Evolutionary conservation across 2,888 invertebrate species (phyloP).

Genomic region (Polyploca ridens): DNA sequence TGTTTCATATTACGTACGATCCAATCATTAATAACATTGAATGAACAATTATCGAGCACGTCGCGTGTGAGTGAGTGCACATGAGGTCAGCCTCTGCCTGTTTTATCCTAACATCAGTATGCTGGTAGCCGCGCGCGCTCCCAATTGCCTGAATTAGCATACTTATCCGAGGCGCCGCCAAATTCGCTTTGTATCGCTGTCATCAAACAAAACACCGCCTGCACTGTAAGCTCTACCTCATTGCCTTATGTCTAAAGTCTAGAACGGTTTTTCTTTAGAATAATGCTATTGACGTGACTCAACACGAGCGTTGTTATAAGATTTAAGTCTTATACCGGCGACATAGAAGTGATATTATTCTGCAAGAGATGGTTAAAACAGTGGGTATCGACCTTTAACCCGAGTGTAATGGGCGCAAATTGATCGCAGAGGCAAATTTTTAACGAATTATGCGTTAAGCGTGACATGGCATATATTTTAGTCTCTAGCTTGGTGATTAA

Average conservation of each 20-base stretch:
- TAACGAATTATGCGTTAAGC: slow-evolving; percentile 54
- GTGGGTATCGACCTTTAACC: slow-evolving; percentile 66
- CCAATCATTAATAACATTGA: background rate
- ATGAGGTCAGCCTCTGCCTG: slow-evolving; percentile 25
- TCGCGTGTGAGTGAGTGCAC: slow-evolving; percentile 23
- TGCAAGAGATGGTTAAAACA: slow-evolving; percentile 31
- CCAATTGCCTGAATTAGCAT: slow-evolving; percentile 79
- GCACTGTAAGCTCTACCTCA: slow-evolving; percentile 38
- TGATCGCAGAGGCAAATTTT: slow-evolving; percentile 68
- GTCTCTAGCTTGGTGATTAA: background rate
- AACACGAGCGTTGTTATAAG: slow-evolving; percentile 25
- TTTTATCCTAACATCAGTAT: slow-evolving; percentile 50
- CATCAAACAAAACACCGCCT: slow-evolving; percentile 64
- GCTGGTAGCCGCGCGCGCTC: slow-evolving; percentile 49
- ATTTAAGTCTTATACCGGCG: slow-evolving; percentile 32
- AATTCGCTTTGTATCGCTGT: slow-evolving; percentile 62
- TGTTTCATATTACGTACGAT: background rate
- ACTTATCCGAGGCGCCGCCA: slow-evolving; percentile 69
- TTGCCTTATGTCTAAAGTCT: slow-evolving; percentile 30
- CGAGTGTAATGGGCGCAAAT: slow-evolving; percentile 69
- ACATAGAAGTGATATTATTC: slow-evolving; percentile 28
- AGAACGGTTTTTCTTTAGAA: slow-evolving; percentile 23
- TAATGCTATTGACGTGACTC: slow-evolving; percentile 20
- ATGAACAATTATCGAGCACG: slow-evolving; percentile 27
- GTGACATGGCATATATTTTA: slow-evolving; percentile 25